Conservation (phyloP, 2,113 vertebrate species). For the Tauraco erythrolophus region DNA sequence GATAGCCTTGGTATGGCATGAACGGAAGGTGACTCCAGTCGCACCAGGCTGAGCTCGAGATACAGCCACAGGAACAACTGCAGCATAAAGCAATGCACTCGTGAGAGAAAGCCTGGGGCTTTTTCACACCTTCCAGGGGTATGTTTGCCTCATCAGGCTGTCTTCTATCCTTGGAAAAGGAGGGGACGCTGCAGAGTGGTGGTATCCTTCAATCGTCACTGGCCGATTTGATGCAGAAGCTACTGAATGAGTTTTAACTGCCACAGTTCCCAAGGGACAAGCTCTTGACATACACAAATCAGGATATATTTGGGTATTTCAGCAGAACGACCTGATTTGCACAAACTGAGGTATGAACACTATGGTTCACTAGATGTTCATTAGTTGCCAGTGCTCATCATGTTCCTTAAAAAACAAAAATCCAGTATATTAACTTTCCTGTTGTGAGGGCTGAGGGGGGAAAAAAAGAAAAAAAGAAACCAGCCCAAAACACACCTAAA, state of each 20-base stretch:
- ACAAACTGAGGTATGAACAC: neutral
- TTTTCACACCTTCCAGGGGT: neutral
- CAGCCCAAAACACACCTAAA: neutral
- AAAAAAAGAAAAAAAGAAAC: neutral
- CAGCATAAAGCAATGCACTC: neutral
- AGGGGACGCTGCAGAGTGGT: neutral
- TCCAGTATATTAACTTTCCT: neutral
- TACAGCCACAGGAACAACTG: neutral
- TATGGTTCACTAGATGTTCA: neutral
- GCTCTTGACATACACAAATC: neutral
- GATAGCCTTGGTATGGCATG: accelerated
- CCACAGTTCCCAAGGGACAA: neutral
- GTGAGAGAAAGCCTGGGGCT: neutral
- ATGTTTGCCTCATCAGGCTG: neutral
- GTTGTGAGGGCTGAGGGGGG: neutral
- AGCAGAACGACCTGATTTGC: accelerated
- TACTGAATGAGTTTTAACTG: neutral
- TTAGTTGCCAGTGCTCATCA: neutral
- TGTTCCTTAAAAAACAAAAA: neutral
- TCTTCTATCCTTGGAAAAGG: neutral
- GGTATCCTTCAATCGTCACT: neutral
- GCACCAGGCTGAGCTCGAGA: neutral
- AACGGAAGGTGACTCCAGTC: neutral
- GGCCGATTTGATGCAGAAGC: neutral
- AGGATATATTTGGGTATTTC: neutral